phyloP scores from a whole-genome alignment of 2,113 vertebrate species.

The Upupa epops region DNA sequence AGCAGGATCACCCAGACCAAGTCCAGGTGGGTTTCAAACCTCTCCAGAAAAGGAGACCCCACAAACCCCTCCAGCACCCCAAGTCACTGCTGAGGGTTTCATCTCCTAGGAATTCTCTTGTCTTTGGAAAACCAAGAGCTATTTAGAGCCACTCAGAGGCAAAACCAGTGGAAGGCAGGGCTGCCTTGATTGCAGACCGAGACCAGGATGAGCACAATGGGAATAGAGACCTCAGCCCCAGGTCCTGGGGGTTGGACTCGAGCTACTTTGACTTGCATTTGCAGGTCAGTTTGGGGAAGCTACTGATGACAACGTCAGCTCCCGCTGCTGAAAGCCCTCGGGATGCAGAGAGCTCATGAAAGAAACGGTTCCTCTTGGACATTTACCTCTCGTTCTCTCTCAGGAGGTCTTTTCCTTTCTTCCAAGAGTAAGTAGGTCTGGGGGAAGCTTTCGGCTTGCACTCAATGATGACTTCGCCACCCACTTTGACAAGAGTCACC shows the following conservation, averaged over 20 bases:
- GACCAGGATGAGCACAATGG: neutral
- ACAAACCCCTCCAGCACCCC: too few relatives aligned
- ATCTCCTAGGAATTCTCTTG: neutral
- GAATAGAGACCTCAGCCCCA: constrained; percentile 2
- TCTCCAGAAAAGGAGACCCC: too few relatives aligned
- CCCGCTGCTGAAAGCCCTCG: constrained; percentile 9
- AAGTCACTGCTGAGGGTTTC: neutral
- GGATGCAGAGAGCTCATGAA: constrained; percentile 36
- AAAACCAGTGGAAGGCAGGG: constrained; percentile 40
- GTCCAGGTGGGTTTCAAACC: too few relatives aligned
- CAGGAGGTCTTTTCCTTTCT: constrained; percentile 87
- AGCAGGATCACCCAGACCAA: too few relatives aligned
- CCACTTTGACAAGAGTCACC: constrained; percentile 88
- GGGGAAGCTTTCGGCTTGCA: constrained; percentile 97
- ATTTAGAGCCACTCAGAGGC: neutral
- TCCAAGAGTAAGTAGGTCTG: constrained; percentile 89
- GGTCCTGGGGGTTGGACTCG: neutral
- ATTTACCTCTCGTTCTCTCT: constrained; percentile 87
- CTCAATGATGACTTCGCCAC: constrained; percentile 90
- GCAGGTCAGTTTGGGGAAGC: constrained; percentile 37
- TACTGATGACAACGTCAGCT: constrained; percentile 44
- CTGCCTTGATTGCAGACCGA: neutral
- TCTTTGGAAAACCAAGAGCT: neutral
- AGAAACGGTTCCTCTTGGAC: constrained; percentile 4
- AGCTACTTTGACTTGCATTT: constrained; percentile 27